phyloP scores from a whole-genome alignment of 2,797 vertebrate genomes.

The Sebastes trivittatus region DNA sequence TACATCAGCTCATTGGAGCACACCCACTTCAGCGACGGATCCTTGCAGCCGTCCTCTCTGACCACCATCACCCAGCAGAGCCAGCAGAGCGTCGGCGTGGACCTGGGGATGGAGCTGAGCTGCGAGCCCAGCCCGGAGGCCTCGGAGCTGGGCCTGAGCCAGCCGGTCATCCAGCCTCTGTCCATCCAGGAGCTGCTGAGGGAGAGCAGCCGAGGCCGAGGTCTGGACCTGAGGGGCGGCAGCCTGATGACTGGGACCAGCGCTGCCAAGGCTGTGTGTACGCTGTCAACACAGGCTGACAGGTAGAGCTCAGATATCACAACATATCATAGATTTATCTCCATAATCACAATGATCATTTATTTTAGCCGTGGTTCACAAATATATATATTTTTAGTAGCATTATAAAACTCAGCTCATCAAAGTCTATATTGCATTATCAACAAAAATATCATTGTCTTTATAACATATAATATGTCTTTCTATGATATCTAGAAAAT shows the following conservation, averaged over 20 bases:
- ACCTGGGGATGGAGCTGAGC: conserved; percentile 75
- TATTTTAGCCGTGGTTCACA: neutral
- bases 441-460: neutral
- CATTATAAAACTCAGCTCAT: neutral
- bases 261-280: conserved; percentile 91
- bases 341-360: fast-evolving
- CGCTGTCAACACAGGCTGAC: conserved; percentile 93
- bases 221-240: conserved; percentile 87
- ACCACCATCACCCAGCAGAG: conserved; percentile 88
- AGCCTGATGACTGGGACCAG: conserved; percentile 88
- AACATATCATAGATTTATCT: fast-evolving
- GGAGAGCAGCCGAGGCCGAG: conserved; percentile 82
- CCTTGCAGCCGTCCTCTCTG: conserved; percentile 83
- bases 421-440: neutral
- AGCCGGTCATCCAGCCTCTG: conserved; percentile 88
- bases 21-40: conserved; percentile 91
- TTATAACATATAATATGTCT: neutral
- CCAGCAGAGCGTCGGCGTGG: conserved; percentile 76
- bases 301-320: conserved; percentile 74
- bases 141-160: conserved; percentile 82
- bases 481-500: neutral
- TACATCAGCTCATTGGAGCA: conserved; percentile 95
- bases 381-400: fast-evolving
- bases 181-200: conserved; percentile 94
- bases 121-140: conserved; percentile 75